Percentiles rank a stretch among this genome's conserved stretches.
Evolutionary conservation across 2,888 invertebrate genomes (phyloP).

Genomic region (Vandiemenella viatica): DNA sequence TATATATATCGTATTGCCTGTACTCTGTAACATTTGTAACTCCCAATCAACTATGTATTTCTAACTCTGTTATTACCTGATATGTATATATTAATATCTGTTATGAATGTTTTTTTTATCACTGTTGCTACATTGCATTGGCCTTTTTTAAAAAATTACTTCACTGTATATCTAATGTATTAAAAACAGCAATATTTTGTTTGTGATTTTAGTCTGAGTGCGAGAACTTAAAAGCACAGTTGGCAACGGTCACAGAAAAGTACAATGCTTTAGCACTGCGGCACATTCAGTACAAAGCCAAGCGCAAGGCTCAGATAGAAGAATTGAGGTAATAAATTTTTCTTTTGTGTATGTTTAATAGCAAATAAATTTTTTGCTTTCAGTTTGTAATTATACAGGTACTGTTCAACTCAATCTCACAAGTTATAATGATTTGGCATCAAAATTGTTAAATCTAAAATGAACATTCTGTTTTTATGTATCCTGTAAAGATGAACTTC

Average conservation of each 20-base stretch:
- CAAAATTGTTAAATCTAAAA: too few species aligned
- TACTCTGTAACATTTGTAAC: neutral
- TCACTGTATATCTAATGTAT: too few species aligned
- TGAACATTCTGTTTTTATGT: too few species aligned
- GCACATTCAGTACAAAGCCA: constrained; percentile 24
- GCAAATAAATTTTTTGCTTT: too few species aligned
- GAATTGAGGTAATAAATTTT: constrained; percentile 21
- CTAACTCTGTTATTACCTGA: neutral
- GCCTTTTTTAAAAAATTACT: too few species aligned
- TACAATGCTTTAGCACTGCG: constrained; percentile 24
- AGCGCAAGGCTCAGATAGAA: constrained; percentile 24
- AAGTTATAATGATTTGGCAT: too few species aligned
- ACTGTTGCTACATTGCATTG: too few species aligned
- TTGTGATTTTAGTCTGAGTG: constrained; percentile 20
- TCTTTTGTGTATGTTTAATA: too few species aligned
- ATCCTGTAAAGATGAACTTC: too few species aligned
- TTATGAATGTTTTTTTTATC: too few species aligned
- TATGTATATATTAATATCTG: neutral
- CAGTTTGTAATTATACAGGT: too few species aligned
- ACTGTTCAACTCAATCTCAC: too few species aligned
- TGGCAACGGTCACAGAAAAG: constrained; percentile 23
- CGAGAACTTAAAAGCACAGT: constrained; percentile 22
- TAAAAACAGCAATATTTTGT: neutral
- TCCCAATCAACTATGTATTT: neutral
- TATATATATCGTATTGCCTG: neutral